These are phyloP conservation scores for Recurvirostra avosetta DNA, from an alignment of 2,113 vertebrate genomes.

Conservation along the genomic window DNA sequence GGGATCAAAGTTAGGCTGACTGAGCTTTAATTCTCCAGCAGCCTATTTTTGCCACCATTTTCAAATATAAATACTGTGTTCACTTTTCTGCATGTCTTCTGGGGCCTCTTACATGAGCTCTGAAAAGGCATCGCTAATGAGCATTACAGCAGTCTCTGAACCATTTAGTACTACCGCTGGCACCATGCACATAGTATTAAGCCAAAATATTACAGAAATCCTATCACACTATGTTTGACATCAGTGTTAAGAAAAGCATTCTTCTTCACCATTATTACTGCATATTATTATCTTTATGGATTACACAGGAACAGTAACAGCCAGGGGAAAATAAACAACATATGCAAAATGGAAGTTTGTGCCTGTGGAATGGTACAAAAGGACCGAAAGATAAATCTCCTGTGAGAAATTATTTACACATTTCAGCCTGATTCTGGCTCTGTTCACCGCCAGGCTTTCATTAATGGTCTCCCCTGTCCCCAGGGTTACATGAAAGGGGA, in stretches of 20 bases:
- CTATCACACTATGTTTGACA: neutral
- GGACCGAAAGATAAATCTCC: neutral
- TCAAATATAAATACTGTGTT: neutral
- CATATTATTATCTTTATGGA: neutral
- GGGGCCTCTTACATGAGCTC: neutral
- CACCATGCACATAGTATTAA: neutral
- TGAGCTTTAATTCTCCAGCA: neutral
- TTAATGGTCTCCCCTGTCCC: neutral
- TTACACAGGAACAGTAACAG: neutral
- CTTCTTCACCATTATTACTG: neutral
- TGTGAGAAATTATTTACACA: neutral
- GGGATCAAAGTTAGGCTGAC: neutral
- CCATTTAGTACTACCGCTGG: neutral
- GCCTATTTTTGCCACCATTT: neutral
- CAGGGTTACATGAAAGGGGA: neutral
- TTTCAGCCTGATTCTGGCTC: neutral
- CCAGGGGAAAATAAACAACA: constrained; percentile 12
- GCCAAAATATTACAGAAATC: neutral
- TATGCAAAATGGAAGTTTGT: neutral
- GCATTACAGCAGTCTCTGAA: neutral
- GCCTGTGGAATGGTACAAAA: neutral
- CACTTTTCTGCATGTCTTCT: neutral
- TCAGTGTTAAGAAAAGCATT: neutral
- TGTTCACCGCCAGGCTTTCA: neutral
- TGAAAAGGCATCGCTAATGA: neutral